phyloP scores from a whole-genome alignment of 2,113 vertebrate genomes.

The Apeltes quadracus region DNA sequence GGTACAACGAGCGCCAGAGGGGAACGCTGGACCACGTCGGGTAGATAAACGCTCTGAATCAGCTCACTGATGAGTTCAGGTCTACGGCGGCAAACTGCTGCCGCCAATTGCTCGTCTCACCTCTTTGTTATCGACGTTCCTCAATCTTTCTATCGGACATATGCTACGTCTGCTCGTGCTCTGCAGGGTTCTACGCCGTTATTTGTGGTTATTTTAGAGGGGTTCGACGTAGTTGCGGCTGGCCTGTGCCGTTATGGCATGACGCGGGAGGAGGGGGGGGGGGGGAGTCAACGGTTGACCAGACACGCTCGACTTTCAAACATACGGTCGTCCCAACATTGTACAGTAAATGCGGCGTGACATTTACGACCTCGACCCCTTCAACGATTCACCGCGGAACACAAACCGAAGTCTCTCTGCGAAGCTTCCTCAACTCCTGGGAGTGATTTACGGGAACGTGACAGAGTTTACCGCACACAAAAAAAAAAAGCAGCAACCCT shows the following conservation, averaged over 20 bases:
- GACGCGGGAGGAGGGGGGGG: neutral
- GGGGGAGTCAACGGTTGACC: constrained; percentile 1
- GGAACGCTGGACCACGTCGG: neutral
- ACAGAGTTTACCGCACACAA: constrained; percentile 60
- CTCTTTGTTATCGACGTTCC: too few relatives aligned
- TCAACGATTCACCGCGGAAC: constrained; percentile 53
- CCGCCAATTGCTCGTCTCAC: too few relatives aligned
- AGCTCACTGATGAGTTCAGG: too few relatives aligned
- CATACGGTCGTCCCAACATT: constrained; percentile 27
- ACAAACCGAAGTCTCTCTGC: constrained; percentile 42
- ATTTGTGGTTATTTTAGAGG: neutral
- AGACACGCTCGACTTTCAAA: constrained; percentile 24
- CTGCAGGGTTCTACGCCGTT: neutral
- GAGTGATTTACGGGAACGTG: constrained; percentile 57
- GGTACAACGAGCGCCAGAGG: too few relatives aligned
- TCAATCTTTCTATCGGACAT: too few relatives aligned
- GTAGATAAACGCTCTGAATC: too few relatives aligned
- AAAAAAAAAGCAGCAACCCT: constrained; percentile 17
- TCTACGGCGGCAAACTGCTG: too few relatives aligned
- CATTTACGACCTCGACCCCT: constrained; percentile 60
- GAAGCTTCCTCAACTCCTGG: constrained; percentile 16
- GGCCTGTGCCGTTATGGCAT: neutral
- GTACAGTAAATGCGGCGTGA: constrained; percentile 44
- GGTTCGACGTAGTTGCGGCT: neutral
- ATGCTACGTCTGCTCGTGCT: neutral